Base-by-base conservation (phyloP, 2,888 invertebrate genomes). In the Nemotelus nigrinus region DNA sequence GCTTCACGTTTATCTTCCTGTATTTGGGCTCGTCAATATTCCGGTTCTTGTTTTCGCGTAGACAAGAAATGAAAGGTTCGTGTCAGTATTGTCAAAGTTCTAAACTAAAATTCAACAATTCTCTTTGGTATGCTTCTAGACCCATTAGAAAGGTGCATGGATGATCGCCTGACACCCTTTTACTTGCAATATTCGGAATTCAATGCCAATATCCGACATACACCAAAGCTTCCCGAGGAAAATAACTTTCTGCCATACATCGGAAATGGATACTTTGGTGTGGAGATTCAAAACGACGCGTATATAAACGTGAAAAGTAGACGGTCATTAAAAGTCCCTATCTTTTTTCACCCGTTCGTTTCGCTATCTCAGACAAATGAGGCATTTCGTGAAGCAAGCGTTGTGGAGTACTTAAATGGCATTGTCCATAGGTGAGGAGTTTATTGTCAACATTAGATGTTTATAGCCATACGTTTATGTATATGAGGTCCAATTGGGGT, bases 191-290 rank as follows among this genome's bases (percentile, higher is more conserved):
- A 90, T 47, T 85, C 86, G n/a, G 90, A 92, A 79, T 92, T 91
- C 83, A 93, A 93, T 84, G 92, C 91, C 6, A 92, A 92, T 83
- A 87, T 94, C 80, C 87, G 91, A 79, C 91, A 92, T 82, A 88
- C 89, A 76, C 88, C 90, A 3, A 87, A 88, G 3, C 82, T 88
- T 55, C 86, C 89, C 3, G 88, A 88, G 25, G 90, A 91, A 81
- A 89, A 90, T 63, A 88, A 89, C 80, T 93, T 91, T 82, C 89
- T 93, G 85, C 93, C 93, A 82, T 94, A 93, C 83, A 89, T 93
- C 78, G 94, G 94, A 8, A 94, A 94, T 86, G 94, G 94, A 1
- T 88, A 91, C 78, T 87, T 94, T 79, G 94, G 93, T 0, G 82
- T 93, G 57, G 89, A 91, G 57, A 86, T 93, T 60, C 88, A 90